Evolutionary conservation across 1,140 invertebrate species (phyloP).

Genomic region (Camponotus pennsylvanicus): DNA sequence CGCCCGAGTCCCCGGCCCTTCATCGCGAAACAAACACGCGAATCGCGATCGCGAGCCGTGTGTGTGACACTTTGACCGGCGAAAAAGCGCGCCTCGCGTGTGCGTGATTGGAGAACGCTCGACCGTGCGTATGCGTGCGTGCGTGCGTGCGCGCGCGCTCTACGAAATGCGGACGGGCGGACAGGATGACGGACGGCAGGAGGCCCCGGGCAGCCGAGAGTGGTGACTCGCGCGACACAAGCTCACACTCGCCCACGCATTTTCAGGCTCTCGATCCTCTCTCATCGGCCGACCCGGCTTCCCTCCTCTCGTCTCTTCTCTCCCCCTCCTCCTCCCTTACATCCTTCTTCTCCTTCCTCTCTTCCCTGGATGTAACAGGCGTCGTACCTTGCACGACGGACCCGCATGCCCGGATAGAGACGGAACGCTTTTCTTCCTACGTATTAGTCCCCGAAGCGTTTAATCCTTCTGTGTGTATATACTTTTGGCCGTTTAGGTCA

Average conservation of each 20-base stretch:
- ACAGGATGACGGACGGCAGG: constrained; percentile 84
- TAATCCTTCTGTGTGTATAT: background rate
- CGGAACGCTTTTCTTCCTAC: background rate
- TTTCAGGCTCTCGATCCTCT: constrained; percentile 54
- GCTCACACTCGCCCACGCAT: constrained; percentile 81
- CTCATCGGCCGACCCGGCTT: constrained; percentile 49
- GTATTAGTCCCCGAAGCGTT: constrained; percentile 15
- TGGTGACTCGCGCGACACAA: constrained; percentile 83
- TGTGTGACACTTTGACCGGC: constrained; percentile 58
- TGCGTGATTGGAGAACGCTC: constrained; percentile 6
- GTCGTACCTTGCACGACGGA: constrained; percentile 9
- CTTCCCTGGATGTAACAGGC: background rate
- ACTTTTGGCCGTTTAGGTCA: background rate
- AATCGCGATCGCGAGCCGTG: constrained; percentile 60
- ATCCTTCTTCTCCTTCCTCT: background rate
- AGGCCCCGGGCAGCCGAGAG: constrained; percentile 81
- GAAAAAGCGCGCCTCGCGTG: constrained; percentile 55
- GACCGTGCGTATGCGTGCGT: constrained; percentile 1
- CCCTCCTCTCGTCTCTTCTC: constrained; percentile 41
- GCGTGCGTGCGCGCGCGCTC: constrained; percentile 55
- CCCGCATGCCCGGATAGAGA: constrained; percentile 15
- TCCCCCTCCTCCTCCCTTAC: background rate
- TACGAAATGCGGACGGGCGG: constrained; percentile 82
- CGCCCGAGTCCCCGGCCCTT: background rate
- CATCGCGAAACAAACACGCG: constrained; percentile 43